Evolutionary conservation across 2,113 vertebrate genomes (phyloP).

Genomic region (Corynorhinus townsendii): DNA sequence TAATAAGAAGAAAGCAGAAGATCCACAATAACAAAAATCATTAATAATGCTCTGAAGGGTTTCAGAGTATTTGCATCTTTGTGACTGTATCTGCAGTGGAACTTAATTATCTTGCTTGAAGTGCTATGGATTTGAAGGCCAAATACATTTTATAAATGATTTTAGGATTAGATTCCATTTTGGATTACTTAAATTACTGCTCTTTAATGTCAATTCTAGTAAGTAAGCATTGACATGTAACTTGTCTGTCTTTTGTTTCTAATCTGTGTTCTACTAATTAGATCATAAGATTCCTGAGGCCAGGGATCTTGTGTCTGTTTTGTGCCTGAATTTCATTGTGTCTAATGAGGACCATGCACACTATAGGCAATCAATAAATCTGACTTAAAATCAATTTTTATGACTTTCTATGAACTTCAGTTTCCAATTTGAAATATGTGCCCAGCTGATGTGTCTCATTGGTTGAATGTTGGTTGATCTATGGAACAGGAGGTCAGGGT

Average conservation of each 20-base stretch:
- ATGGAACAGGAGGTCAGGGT: too few relatives aligned
- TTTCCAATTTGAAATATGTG: conserved; percentile 32
- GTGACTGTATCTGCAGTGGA: conserved; percentile 31
- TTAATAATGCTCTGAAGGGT: conserved; percentile 5
- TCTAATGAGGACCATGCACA: conserved; percentile 10
- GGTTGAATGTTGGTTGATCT: too few relatives aligned
- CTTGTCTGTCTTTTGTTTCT: conserved; percentile 26
- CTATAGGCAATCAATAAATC: conserved; percentile 67
- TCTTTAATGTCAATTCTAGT: conserved; percentile 13
- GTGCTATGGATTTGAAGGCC: conserved; percentile 51
- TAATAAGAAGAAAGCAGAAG: conserved; percentile 74
- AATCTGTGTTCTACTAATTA: conserved; percentile 51
- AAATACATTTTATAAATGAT: conserved; percentile 60
- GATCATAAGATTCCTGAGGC: conserved; percentile 31
- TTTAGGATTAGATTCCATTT: conserved; percentile 40
- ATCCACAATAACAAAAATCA: conserved; percentile 60
- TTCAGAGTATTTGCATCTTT: neutral
- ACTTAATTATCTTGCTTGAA: conserved; percentile 23
- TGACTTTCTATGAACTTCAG: conserved; percentile 39
- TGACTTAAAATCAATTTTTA: conserved; percentile 37
- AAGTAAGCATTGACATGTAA: conserved; percentile 13
- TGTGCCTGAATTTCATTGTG: conserved; percentile 55
- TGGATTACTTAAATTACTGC: conserved; percentile 16
- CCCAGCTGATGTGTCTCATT: too few relatives aligned
- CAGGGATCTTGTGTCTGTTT: conserved; percentile 25